Evolutionary conservation across 2,888 invertebrate genomes (phyloP).

Genomic region (Mythimna ferrago): DNA sequence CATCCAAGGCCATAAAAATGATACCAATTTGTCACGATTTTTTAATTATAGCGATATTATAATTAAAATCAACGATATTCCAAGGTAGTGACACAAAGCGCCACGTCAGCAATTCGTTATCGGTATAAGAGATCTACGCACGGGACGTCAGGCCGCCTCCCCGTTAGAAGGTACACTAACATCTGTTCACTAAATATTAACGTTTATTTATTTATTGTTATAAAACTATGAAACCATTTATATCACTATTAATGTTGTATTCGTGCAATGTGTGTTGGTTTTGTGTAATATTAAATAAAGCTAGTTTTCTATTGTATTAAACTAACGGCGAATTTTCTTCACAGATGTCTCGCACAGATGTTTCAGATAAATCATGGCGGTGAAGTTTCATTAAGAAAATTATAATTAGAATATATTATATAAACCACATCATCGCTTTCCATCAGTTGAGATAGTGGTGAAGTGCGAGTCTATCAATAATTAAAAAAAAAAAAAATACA

Average conservation of each 20-base stretch:
- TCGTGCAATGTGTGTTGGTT: slow-evolving; percentile 23
- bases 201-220: slow-evolving; percentile 49
- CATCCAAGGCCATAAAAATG: no score
- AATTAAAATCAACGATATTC: slow-evolving; percentile 17
- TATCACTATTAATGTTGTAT: slow-evolving; percentile 44
- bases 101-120: slow-evolving; percentile 67
- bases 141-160: slow-evolving; percentile 66
- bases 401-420: no score
- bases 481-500: no score
- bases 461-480: no score
- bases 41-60: background rate
- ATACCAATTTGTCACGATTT: background rate
- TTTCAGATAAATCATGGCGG: no score
- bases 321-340: background rate
- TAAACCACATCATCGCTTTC: no score
- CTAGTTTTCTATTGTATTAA: background rate
- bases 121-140: slow-evolving; percentile 75
- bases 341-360: no score
- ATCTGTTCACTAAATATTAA: slow-evolving; percentile 56
- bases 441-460: no score
- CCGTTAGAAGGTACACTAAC: slow-evolving; percentile 59
- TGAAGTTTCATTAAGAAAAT: no score
- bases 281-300: no score
- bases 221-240: slow-evolving; percentile 60
- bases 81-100: slow-evolving; percentile 32